Percentiles rank a stretch among this genome's conserved stretches.
Evolutionary conservation across 2,113 vertebrate species (phyloP).

Genomic region (Siniperca chuatsi): DNA sequence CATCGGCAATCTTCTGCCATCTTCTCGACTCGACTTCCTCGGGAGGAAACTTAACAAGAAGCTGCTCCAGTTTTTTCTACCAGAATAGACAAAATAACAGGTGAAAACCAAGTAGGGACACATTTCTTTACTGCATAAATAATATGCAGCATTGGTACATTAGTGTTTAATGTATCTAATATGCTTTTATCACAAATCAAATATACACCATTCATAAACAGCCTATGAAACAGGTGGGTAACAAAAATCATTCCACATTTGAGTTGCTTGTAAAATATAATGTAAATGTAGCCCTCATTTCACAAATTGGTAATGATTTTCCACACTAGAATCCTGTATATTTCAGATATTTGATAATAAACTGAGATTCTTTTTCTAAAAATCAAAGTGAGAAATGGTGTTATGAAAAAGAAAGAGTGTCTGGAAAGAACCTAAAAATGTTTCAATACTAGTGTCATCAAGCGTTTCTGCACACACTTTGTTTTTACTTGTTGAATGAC

Average conservation of each 20-base stretch:
- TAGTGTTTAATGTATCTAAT: not conserved
- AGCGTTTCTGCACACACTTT: not conserved
- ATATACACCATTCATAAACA: not conserved
- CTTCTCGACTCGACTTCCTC: constrained; percentile 97
- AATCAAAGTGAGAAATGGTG: not conserved
- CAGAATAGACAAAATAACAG: not conserved
- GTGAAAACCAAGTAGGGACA: not conserved
- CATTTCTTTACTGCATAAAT: not conserved
- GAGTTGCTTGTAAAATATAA: not conserved
- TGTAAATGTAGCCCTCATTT: not conserved
- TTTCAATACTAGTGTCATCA: not conserved
- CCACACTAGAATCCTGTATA: not conserved
- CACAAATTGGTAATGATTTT: not conserved
- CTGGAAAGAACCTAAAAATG: not conserved
- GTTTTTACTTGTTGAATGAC: not conserved
- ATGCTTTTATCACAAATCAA: not conserved
- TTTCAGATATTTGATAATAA: not conserved
- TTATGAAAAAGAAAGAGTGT: not conserved
- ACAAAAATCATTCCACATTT: not conserved
- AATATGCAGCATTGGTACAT: not conserved
- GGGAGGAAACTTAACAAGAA: constrained; percentile 95
- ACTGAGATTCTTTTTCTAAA: not conserved
- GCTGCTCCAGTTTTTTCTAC: constrained; percentile 96
- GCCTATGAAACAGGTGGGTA: not conserved
- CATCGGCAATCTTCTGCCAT: constrained; percentile 99